Evolutionary conservation across 2,113 vertebrate species (phyloP).

Genomic region (Elachura formosa): DNA sequence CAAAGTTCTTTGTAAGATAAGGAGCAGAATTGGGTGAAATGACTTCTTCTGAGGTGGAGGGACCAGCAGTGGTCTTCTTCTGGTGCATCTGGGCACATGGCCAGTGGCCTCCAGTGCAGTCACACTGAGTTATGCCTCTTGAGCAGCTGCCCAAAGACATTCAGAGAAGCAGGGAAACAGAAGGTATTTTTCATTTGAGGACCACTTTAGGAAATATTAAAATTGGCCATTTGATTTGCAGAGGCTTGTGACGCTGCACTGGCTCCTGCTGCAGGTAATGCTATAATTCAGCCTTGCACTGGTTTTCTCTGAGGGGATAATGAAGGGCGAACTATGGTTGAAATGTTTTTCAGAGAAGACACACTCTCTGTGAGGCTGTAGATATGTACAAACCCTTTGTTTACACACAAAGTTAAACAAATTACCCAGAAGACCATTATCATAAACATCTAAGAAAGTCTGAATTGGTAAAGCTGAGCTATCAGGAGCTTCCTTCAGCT

Average conservation of each 20-base stretch:
- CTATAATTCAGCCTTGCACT: not conserved
- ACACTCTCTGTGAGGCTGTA: not conserved
- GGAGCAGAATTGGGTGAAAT: not conserved
- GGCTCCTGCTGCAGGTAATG: not conserved
- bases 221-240: not conserved
- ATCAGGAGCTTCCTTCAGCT: slow-evolving; percentile 4
- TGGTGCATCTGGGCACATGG: not conserved
- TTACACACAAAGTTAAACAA: slow-evolving; percentile 53
- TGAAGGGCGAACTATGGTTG: not conserved
- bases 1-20: no score
- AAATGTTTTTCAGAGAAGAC: not conserved
- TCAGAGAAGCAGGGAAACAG: not conserved
- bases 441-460: not conserved
- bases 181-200: not conserved
- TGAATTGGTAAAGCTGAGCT: slow-evolving; percentile 5
- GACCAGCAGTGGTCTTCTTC: not conserved
- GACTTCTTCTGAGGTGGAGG: not conserved
- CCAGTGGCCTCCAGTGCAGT: not conserved
- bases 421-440: slow-evolving; percentile 14
- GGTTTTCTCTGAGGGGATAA: not conserved
- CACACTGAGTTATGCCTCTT: not conserved
- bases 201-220: not conserved
- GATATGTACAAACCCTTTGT: slow-evolving; percentile 26
- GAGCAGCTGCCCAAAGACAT: not conserved
- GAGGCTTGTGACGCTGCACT: not conserved